Conservation (phyloP, 64 coral and sea anemone species). For the Montipora sp. region DNA sequence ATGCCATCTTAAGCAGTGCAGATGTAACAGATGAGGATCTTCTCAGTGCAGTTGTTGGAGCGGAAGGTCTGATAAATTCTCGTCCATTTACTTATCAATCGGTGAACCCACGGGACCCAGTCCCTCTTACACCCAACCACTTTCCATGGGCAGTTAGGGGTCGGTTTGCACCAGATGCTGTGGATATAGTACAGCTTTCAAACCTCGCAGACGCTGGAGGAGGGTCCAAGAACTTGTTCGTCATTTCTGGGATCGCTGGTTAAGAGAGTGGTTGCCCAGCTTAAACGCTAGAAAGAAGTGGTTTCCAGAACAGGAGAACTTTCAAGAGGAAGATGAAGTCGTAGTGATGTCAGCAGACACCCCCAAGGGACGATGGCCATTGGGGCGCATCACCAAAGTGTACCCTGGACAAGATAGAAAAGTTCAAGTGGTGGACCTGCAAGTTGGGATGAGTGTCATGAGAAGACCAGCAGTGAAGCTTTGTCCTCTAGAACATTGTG, state of each 20-base stretch:
- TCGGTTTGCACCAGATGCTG: constrained; percentile 9
- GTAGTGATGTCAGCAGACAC: constrained; percentile 8
- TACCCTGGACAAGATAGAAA: constrained; percentile 18
- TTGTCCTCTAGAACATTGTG: constrained; percentile 46
- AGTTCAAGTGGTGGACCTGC: constrained; percentile 29
- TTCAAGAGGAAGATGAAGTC: constrained; percentile 16
- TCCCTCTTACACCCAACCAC: not conserved
- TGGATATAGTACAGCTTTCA: constrained; percentile 16
- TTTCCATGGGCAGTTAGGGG: constrained; percentile 18
- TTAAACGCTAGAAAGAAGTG: constrained; percentile 1
- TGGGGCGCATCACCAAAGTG: constrained; percentile 5
- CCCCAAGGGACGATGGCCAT: constrained; percentile 14
- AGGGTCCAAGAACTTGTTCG: constrained; percentile 37
- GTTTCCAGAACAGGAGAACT: constrained; percentile 14
- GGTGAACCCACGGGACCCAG: not conserved
- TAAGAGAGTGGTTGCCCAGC: constrained; percentile 40
- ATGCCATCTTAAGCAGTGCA: not conserved
- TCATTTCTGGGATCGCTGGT: constrained; percentile 50
- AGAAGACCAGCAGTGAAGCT: constrained; percentile 47
- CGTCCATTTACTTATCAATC: constrained; percentile 38
- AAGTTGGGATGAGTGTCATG: constrained; percentile 14
- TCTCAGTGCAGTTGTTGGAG: constrained; percentile 35
- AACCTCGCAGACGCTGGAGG: constrained; percentile 17
- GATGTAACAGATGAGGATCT: constrained; percentile 7
- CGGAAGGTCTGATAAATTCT: constrained; percentile 31